These are phyloP conservation scores for Anolis carolinensis DNA, from an alignment of 2,113 vertebrate genomes.

Conservation along the genomic window DNA sequence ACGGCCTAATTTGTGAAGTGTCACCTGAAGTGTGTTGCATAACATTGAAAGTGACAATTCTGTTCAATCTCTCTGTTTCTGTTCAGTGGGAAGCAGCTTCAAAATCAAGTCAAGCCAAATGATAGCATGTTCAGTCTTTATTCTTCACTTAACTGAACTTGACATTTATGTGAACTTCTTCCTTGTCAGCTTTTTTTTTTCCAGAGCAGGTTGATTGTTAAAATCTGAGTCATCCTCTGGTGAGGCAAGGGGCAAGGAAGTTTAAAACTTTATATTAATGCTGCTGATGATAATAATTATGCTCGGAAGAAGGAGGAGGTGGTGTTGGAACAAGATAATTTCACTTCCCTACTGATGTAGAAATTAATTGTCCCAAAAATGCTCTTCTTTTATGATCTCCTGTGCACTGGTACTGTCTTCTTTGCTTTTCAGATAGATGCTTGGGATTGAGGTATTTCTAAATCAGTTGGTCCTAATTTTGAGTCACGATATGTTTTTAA, in stretches of 20 bases:
- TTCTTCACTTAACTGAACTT: rapidly evolving
- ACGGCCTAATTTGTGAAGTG: not conserved
- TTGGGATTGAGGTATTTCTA: too few species aligned
- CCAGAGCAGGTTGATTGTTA: not conserved
- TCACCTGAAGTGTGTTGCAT: rapidly evolving
- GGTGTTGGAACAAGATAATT: too few species aligned
- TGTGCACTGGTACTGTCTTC: too few species aligned
- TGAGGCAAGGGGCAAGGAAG: not conserved
- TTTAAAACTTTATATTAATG: not conserved
- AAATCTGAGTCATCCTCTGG: not conserved
- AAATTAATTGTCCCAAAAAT: not conserved
- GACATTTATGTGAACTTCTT: not conserved
- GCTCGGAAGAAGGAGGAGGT: too few species aligned
- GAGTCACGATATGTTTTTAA: too few species aligned
- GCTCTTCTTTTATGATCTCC: not conserved
- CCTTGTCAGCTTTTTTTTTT: not conserved
- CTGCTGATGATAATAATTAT: too few species aligned
- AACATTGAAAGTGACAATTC: not conserved
- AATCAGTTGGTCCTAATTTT: too few species aligned
- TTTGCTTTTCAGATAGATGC: too few species aligned
- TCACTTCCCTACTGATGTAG: not conserved
- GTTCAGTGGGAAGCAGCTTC: not conserved
- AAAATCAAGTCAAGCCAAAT: not conserved
- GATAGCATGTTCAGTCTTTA: not conserved
- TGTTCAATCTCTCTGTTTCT: rapidly evolving